Conservation (phyloP, 2,888 invertebrate genomes). For the Listrodromus nycthemerus region DNA sequence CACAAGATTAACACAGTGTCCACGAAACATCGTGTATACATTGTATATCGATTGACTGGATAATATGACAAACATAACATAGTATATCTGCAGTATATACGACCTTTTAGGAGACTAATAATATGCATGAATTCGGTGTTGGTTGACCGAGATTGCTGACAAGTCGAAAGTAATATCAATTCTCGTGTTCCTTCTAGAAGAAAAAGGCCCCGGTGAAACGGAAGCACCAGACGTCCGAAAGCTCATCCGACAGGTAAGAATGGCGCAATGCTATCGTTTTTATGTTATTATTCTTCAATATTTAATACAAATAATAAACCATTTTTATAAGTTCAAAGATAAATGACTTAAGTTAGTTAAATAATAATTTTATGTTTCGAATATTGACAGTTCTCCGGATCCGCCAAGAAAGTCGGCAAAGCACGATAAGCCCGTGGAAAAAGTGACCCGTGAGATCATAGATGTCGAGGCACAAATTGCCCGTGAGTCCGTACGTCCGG, state of each 20-base stretch:
- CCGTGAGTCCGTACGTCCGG: conserved; percentile 71
- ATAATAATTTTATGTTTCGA: background rate
- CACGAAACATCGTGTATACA: conserved; percentile 12
- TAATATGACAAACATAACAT: conserved; percentile 42
- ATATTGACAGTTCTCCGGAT: conserved; percentile 70
- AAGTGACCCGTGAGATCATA: conserved; percentile 65
- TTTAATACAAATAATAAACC: background rate
- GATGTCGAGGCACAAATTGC: conserved; percentile 64
- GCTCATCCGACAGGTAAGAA: conserved; percentile 86
- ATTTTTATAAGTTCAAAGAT: background rate
- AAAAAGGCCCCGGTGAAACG: conserved; percentile 86
- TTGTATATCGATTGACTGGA: conserved; percentile 38
- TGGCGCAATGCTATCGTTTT: background rate
- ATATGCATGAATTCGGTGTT: conserved; percentile 81
- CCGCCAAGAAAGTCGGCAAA: conserved; percentile 77
- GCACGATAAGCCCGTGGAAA: conserved; percentile 75
- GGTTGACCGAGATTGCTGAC: conserved; percentile 58
- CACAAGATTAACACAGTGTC: background rate
- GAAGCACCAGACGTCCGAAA: conserved; percentile 86
- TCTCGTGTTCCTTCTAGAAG: conserved; percentile 84
- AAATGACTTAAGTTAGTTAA: background rate
- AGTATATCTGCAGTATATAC: conserved; percentile 63
- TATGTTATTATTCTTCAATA: background rate
- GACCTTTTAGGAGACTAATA: conserved; percentile 69
- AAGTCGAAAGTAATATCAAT: conserved; percentile 68